Conservation (phyloP, 2,888 invertebrate genomes). For the Ectemnius continuus region DNA sequence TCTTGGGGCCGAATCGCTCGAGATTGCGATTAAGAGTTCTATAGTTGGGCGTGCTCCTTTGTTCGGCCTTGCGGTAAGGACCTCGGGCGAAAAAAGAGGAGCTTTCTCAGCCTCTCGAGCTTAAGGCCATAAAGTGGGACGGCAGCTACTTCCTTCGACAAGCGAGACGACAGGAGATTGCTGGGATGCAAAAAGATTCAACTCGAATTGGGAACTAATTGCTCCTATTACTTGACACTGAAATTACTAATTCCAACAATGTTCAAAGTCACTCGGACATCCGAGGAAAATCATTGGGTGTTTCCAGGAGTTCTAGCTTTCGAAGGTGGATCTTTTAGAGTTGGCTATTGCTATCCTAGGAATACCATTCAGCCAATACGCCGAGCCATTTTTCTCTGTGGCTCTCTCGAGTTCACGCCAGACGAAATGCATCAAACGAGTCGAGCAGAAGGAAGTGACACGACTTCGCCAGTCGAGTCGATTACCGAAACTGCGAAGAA, state of each 20-base stretch:
- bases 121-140: slow-evolving; percentile 12
- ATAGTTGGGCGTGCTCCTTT: slow-evolving; percentile 34
- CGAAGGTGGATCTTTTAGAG: neutral
- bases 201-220: neutral
- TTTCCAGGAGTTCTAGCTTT: neutral
- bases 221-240: neutral
- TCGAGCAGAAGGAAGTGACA: neutral
- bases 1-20: slow-evolving; percentile 28
- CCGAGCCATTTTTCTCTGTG: neutral
- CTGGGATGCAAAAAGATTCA: neutral
- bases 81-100: slow-evolving; percentile 24
- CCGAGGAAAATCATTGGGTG: too few species aligned
- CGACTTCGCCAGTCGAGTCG: neutral
- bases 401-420: neutral
- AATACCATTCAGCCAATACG: neutral
- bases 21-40: slow-evolving; percentile 49
- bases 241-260: neutral
- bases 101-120: slow-evolving; percentile 14
- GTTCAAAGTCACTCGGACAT: neutral
- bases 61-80: slow-evolving; percentile 27
- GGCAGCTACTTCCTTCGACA: neutral
- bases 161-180: neutral
- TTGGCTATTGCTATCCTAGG: neutral
- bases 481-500: slow-evolving; percentile 29
- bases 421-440: neutral